Evolutionary conservation across 2,113 vertebrate genomes (phyloP).

Genomic region (Halichoerus grypus): DNA sequence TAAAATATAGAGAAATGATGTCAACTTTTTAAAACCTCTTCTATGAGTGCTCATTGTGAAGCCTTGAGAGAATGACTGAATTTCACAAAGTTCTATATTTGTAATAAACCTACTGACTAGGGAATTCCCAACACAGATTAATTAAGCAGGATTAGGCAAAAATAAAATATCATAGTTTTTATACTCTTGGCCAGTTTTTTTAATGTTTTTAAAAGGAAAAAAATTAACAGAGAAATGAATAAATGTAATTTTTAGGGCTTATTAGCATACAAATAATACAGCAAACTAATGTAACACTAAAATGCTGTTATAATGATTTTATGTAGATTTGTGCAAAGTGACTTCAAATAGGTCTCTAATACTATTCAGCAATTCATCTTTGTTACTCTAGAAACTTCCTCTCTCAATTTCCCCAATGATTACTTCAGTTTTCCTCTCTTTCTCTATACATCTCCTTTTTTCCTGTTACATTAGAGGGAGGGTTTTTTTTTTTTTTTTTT

Average conservation of each 20-base stretch:
- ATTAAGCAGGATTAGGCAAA: not conserved
- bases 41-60: slow-evolving; percentile 39
- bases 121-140: slow-evolving; percentile 14
- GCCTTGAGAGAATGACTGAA: slow-evolving; percentile 4
- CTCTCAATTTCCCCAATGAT: not conserved
- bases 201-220: not conserved
- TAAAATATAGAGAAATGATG: slow-evolving; percentile 4
- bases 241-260: not conserved
- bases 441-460: not conserved
- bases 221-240: not conserved
- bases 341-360: not conserved
- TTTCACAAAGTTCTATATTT: slow-evolving; percentile 47
- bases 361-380: not conserved
- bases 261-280: slow-evolving; percentile 3
- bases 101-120: slow-evolving; percentile 15
- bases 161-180: not conserved
- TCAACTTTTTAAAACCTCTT: slow-evolving; percentile 21
- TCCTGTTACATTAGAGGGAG: not conserved
- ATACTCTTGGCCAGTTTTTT: not conserved
- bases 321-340: not conserved
- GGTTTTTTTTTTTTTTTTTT: not conserved
- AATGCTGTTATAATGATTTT: not conserved
- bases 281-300: not conserved
- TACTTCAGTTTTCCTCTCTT: not conserved
- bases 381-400: not conserved